Evolutionary conservation across 2,113 vertebrate genomes (phyloP), one percentile per base, ranked within the genome.

Genomic region (Callionymus lyra): DNA sequence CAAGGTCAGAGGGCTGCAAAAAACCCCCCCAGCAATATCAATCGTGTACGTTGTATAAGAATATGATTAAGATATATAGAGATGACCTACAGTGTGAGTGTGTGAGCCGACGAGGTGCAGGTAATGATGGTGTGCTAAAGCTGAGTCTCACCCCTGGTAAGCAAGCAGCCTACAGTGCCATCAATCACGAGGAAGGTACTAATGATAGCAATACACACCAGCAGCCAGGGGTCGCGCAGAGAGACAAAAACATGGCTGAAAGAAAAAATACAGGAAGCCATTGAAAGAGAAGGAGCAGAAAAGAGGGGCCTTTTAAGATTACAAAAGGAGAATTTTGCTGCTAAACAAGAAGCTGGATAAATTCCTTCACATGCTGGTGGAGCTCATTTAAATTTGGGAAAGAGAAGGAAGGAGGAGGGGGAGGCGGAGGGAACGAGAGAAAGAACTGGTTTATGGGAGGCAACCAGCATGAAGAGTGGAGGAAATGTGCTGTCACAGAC

Each of bases 401-500:
- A 57, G 36, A 47, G n/a, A 35, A 21, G 6, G 13, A 1, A 31
- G 12, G 36, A 10, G 32, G 15, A 12, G 4, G 12, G 10, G 31
- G 13, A 12, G 33, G 40, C 27, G 43, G 11, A 3, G 21, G 32
- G 9, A 11, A 19, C 11, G 10, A 31, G 36, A 12, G 15, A 47
- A 21, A 16, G 43, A 38, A 47, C 50, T 53, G 57, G 21, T 44
- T 41, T 41, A 60, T 58, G 56, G 48, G 42, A 72, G 38, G 68
- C 65, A 74, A 38, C 38, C 57, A 56, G 68, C 74, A 71, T 75
- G 74, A 75, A 72, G 68, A 63, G 59, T 49, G 43, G 56, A 67
- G 66, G 59, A 67, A 72, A 74, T 51, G 66, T 63, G 64, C 66
- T 68, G 76, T 75, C 73, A 72, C 58, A 68, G 56, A 53, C 60